phyloP scores from a whole-genome alignment of 2,888 invertebrate genomes.

The Thecophora atra region DNA sequence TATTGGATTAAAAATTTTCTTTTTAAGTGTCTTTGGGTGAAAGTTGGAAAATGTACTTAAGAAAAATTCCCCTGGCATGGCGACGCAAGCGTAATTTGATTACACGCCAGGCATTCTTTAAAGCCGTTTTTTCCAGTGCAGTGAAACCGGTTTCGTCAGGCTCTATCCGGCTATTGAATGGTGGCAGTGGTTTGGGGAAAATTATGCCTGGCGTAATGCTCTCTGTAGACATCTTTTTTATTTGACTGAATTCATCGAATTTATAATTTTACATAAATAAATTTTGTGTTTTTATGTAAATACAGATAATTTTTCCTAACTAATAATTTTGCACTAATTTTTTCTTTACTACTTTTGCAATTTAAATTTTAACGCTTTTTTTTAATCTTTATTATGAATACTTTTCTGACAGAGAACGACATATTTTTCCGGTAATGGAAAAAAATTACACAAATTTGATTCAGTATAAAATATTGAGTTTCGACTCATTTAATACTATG shows the following conservation, averaged over 20 bases:
- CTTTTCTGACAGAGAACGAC: not conserved
- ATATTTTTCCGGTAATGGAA: no score
- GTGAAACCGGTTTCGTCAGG: conserved; percentile 41
- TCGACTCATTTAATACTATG: no score
- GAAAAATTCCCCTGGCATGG: conserved; percentile 42
- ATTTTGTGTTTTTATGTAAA: not conserved
- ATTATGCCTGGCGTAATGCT: not conserved
- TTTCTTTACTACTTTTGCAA: conserved; percentile 2
- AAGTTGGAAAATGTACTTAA: conserved; percentile 36
- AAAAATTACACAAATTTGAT: no score
- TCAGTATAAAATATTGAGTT: no score
- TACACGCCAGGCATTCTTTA: conserved; percentile 44
- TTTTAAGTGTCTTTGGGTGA: not conserved
- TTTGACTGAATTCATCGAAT: not conserved
- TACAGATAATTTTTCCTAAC: conserved; percentile 13
- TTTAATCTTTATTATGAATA: not conserved
- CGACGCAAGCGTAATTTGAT: conserved; percentile 36
- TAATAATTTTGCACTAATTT: not conserved
- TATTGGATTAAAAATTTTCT: not conserved
- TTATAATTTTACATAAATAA: not conserved
- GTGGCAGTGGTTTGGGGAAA: conserved; percentile 26
- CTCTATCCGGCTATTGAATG: not conserved
- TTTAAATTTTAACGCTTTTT: not conserved
- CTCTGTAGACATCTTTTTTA: not conserved
- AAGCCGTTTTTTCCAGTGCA: conserved; percentile 38